Base-by-base conservation (phyloP, 2,888 invertebrate genomes). In the Drosophila imparisetae region DNA sequence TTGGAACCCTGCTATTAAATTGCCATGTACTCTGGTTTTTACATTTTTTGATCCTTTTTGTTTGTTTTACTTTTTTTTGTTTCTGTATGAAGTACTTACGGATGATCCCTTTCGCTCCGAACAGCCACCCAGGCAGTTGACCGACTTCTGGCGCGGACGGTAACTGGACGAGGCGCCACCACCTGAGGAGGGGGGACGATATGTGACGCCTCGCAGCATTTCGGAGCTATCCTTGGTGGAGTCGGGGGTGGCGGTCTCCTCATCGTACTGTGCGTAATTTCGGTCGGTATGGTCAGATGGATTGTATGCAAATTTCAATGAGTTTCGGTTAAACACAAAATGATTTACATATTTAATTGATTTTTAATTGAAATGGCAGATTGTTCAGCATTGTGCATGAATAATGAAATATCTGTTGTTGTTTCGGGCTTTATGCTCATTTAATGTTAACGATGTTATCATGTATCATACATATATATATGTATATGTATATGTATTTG, bases 41-140 rank as follows among this genome's bases (percentile, higher is more conserved):
- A 8, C 24, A 24, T 24, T 45, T 15, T 24, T 24, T n/a, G 7
- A 18, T 8, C 18, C 38, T 18, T 18, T 38, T 38, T 18, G 42
- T 29, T 55, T 24, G 34, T 30, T 24, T 42, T 10, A 53, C 24
- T 57, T 29, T 50, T 15, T 18, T n/a, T 38, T 40, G 8, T n/a
- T 30, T 27, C 18, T 18, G 30, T 27, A 48, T 59, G 53, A 50
- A 59, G 38, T 92, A 94, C 96, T 96, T 95, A 96, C 96, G 95
- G 95, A 95, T 89, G 96, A 96, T 93, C 95, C 95, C 93, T 95
- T 95, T 86, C 95, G 95, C 90, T 96, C 95, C 92, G 95, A 94
- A 94, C 96, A 96, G 93, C 95, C 95, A 92, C 94, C 94, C 91
- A 96, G 94, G 93, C 96, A 96, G 93, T 95, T 95, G 90, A 95